A percentile compares a stretch with the other conserved stretches of the same genome.
Conservation (phyloP, 2,797 vertebrate genomes). For the Thripadectes ignobilis region DNA sequence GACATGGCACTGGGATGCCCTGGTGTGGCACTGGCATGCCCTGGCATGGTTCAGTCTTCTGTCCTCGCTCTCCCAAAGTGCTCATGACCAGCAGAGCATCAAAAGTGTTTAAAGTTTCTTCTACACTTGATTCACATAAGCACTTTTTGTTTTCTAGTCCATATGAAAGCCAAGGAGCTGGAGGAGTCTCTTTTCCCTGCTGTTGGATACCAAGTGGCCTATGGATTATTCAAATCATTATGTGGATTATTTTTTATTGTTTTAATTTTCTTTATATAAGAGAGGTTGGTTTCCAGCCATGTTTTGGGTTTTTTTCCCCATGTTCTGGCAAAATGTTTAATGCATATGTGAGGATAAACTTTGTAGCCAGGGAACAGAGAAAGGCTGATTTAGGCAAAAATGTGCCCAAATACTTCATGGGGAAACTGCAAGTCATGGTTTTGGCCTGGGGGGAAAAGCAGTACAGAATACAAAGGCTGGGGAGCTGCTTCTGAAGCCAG, state of each 20-base stretch:
- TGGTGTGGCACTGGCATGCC: neutral
- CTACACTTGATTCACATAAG: neutral
- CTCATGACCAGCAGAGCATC: fast-evolving
- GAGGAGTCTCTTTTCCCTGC: neutral
- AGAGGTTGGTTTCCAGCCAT: neutral
- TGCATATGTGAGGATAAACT: neutral
- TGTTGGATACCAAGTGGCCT: neutral
- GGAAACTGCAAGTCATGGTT: neutral
- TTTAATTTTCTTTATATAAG: neutral
- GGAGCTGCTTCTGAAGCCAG: neutral
- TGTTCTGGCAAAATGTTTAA: neutral
- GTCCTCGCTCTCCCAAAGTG: neutral
- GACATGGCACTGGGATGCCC: neutral
- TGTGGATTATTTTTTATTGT: neutral
- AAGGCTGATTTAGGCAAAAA: neutral
- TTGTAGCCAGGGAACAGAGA: neutral
- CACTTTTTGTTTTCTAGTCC: neutral
- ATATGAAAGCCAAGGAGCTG: fast-evolving
- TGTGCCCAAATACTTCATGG: fast-evolving
- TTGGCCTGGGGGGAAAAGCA: neutral
- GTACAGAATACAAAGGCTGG: neutral
- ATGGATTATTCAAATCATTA: neutral
- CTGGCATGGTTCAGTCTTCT: too few relatives aligned
- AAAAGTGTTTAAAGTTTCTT: neutral
- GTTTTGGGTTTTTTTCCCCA: neutral